phyloP scores from a whole-genome alignment of 2,888 invertebrate genomes.

The Linyphia triangularis region DNA sequence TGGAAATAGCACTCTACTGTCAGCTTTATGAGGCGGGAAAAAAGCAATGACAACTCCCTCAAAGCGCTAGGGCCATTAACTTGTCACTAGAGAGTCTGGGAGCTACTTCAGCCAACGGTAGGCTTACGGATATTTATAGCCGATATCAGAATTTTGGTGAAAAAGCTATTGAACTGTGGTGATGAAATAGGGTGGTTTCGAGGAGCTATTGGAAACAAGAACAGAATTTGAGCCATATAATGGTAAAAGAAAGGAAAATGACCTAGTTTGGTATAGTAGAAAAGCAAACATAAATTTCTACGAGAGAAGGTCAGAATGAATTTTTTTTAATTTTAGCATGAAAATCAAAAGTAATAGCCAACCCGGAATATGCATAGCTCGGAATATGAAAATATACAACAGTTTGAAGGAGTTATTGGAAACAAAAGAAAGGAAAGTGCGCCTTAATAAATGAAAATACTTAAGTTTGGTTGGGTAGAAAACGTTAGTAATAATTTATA shows the following conservation, averaged over 20 bases:
- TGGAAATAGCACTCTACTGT: slow-evolving; percentile 57
- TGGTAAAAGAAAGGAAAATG: neutral
- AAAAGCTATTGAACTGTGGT: slow-evolving; percentile 33
- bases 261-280: no score
- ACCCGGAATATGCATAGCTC: no score
- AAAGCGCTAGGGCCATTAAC: slow-evolving; percentile 63
- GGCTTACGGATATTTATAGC: slow-evolving; percentile 57
- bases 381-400: no score
- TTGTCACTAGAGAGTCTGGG: slow-evolving; percentile 60
- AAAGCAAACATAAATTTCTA: no score
- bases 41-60: slow-evolving; percentile 66
- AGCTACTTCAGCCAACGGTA: slow-evolving; percentile 11
- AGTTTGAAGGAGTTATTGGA: no score
- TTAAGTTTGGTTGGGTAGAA: no score
- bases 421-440: no score
- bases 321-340: no score
- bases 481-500: no score
- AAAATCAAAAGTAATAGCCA: no score
- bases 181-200: slow-evolving; percentile 14
- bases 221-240: slow-evolving; percentile 1
- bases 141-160: slow-evolving; percentile 59
- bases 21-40: slow-evolving; percentile 69
- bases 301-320: no score
- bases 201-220: slow-evolving; percentile 2
- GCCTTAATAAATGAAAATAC: no score